A percentile compares a stretch with the other conserved stretches of the same genome.
These are phyloP conservation scores for Hippolais icterina DNA, from an alignment of 2,113 vertebrate genomes.

Conservation along the genomic window DNA sequence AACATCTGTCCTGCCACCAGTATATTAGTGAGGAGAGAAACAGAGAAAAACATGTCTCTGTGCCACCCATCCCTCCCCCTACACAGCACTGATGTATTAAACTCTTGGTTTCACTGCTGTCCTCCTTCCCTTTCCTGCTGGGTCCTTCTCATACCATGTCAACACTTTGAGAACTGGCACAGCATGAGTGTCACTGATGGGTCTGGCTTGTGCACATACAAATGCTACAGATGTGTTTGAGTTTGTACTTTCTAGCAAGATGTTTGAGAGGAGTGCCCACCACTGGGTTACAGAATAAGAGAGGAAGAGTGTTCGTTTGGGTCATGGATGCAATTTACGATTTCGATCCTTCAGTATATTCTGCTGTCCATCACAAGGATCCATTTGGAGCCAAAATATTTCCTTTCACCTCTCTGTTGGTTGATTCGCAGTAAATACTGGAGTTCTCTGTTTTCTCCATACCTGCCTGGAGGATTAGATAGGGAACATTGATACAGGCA, in stretches of 20 bases:
- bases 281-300: not conserved
- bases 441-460: not conserved
- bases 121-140: not conserved
- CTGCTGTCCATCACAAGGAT: not conserved
- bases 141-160: not conserved
- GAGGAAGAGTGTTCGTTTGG: not conserved
- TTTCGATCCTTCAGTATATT: not conserved
- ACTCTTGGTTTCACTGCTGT: rapidly evolving
- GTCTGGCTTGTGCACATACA: not conserved
- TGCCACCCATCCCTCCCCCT: not conserved
- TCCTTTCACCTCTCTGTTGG: not conserved
- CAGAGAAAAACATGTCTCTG: not conserved
- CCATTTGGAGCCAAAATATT: not conserved
- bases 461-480: not conserved
- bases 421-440: not conserved
- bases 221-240: not conserved
- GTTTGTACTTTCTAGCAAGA: not conserved
- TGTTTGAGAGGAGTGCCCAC: not conserved
- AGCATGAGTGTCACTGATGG: not conserved
- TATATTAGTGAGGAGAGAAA: not conserved
- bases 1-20: not conserved
- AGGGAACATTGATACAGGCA: not conserved
- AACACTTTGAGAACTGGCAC: not conserved
- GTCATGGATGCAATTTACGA: not conserved
- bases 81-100: not conserved